A percentile compares a stretch with the other conserved stretches of the same genome.
Evolutionary conservation across 1,140 invertebrate genomes (phyloP).

Genomic region (Oreohelix idahoensis): DNA sequence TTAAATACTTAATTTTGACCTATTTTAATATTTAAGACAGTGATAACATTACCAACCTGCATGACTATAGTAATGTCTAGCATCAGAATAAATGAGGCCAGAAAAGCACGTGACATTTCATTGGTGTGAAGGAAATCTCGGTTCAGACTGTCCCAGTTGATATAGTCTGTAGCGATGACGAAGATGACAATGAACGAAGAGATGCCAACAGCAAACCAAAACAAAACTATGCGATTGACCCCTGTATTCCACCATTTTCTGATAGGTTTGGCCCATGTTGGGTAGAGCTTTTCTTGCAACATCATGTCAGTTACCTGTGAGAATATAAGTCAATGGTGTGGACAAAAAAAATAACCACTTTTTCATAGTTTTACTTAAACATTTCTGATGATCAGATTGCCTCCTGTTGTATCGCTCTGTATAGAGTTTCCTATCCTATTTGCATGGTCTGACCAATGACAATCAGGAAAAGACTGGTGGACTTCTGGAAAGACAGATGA

Average conservation of each 20-base stretch:
- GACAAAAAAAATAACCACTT: too few relatives aligned
- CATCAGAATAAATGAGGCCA: constrained; percentile 77
- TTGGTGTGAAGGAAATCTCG: constrained; percentile 76
- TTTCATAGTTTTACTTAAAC: too few relatives aligned
- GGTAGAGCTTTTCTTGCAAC: constrained; percentile 78
- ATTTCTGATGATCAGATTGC: too few relatives aligned
- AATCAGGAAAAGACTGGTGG: too few relatives aligned
- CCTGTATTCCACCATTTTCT: constrained; percentile 73
- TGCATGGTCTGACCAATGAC: too few relatives aligned
- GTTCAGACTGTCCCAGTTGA: constrained; percentile 76
- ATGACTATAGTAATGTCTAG: constrained; percentile 78
- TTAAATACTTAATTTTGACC: too few relatives aligned
- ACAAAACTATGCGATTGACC: constrained; percentile 75
- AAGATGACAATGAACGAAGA: constrained; percentile 75
- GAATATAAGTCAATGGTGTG: background rate
- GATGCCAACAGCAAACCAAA: constrained; percentile 74
- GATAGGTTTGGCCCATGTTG: constrained; percentile 73
- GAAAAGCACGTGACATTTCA: constrained; percentile 76
- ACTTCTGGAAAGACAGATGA: too few relatives aligned
- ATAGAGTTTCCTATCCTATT: too few relatives aligned
- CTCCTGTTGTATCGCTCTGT: too few relatives aligned
- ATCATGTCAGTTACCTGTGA: constrained; percentile 78
- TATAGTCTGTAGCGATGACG: constrained; percentile 76
- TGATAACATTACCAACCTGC: constrained; percentile 70
- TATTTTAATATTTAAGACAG: too few relatives aligned